Conservation (phyloP, 2,888 invertebrate genomes). For the Polymixis flavicincta region DNA sequence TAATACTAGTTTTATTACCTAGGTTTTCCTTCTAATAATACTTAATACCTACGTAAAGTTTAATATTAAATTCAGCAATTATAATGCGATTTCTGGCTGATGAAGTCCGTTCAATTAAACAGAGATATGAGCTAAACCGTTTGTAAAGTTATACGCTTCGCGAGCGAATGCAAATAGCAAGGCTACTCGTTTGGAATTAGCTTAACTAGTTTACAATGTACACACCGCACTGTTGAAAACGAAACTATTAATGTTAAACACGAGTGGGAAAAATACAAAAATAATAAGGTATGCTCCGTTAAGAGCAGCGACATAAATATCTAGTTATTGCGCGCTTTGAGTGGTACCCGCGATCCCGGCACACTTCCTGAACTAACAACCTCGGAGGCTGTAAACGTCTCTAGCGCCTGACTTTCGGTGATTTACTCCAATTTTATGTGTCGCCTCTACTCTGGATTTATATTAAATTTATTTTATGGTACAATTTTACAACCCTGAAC, state of each 20-base stretch:
- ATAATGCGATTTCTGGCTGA: slow-evolving; percentile 23
- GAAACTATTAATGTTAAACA: slow-evolving; percentile 18
- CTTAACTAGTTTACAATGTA: slow-evolving; percentile 24
- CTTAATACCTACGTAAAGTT: slow-evolving; percentile 3
- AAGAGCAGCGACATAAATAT: slow-evolving; percentile 78
- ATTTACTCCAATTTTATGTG: slow-evolving; percentile 90
- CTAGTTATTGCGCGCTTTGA: slow-evolving; percentile 81
- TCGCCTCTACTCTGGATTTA: slow-evolving; percentile 86
- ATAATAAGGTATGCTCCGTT: slow-evolving; percentile 66
- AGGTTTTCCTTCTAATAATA: neutral
- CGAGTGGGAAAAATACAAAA: slow-evolving; percentile 4
- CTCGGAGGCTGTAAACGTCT: slow-evolving; percentile 88
- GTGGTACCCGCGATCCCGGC: slow-evolving; percentile 78
- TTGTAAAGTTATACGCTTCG: slow-evolving; percentile 45
- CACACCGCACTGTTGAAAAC: slow-evolving; percentile 12
- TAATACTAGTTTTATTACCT: neutral
- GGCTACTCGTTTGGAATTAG: slow-evolving; percentile 30
- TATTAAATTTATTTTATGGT: slow-evolving; percentile 89
- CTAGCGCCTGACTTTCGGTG: slow-evolving; percentile 88
- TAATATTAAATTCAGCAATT: slow-evolving; percentile 10
- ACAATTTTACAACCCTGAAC: slow-evolving; percentile 86
- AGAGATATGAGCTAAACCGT: slow-evolving; percentile 41
- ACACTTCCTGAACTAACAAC: slow-evolving; percentile 86
- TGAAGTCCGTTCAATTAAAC: slow-evolving; percentile 45
- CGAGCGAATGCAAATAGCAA: slow-evolving; percentile 42